Evolutionary conservation across 2,797 vertebrate genomes (phyloP).

Genomic region (Peromyscus nudipes): DNA sequence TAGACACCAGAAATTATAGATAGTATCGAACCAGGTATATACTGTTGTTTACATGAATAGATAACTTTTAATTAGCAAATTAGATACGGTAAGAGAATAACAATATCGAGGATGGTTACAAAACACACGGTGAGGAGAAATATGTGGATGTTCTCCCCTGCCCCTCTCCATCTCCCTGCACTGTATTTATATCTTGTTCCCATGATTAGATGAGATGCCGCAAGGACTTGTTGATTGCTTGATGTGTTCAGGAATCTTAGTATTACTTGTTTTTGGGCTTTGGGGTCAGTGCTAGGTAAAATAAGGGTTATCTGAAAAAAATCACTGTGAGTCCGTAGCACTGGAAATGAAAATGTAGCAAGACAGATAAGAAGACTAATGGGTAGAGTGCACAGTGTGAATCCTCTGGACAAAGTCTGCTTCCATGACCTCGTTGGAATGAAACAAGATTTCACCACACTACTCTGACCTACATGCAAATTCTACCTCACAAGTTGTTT

Average conservation of each 20-base stretch:
- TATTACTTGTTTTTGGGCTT: neutral
- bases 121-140: neutral
- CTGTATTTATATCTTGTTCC: neutral
- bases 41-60: neutral
- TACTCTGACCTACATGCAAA: neutral
- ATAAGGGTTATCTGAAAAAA: neutral
- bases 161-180: neutral
- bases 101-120: neutral
- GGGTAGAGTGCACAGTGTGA: too few species aligned
- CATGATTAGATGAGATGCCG: neutral
- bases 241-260: neutral
- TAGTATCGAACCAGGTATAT: neutral
- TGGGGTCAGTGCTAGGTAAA: neutral
- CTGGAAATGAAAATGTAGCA: neutral
- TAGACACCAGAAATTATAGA: neutral
- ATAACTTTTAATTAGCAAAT: neutral
- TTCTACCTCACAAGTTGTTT: neutral
- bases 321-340: neutral
- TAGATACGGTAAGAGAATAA: neutral
- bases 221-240: neutral
- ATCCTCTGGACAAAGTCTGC: neutral
- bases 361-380: neutral
- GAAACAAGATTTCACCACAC: neutral
- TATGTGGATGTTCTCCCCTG: neutral
- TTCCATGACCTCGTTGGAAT: too few species aligned